Conservation (phyloP, 2,113 vertebrate genomes). For the Aspidoscelis tigris region DNA sequence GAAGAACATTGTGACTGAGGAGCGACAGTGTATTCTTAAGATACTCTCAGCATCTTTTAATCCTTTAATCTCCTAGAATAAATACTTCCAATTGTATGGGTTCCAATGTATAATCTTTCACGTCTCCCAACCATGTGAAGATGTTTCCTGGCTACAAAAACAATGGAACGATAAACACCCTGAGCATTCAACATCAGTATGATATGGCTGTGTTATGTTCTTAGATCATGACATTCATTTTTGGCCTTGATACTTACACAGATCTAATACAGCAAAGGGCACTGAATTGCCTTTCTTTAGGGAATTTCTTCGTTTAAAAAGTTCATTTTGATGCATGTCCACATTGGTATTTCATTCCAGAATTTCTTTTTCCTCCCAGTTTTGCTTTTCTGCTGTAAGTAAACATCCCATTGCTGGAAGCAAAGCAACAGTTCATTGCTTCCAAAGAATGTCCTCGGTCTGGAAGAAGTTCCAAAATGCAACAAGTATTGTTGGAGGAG, state of each 20-base stretch:
- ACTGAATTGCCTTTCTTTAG: background rate
- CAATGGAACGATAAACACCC: background rate
- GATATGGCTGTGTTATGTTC: background rate
- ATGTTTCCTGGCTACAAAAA: background rate
- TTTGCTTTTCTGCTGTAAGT: background rate
- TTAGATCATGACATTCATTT: background rate
- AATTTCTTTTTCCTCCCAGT: background rate
- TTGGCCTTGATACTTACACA: background rate
- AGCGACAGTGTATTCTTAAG: no score
- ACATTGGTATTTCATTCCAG: background rate
- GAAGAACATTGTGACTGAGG: no score
- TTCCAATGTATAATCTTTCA: background rate
- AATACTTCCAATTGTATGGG: background rate
- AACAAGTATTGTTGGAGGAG: conserved; percentile 36
- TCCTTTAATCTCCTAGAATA: background rate
- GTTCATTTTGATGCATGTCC: background rate
- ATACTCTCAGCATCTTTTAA: no score
- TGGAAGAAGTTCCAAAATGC: conserved; percentile 24
- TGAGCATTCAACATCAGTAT: background rate
- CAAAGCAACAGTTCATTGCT: conserved; percentile 16
- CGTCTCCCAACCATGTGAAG: background rate
- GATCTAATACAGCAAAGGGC: background rate
- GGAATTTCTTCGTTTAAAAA: background rate
- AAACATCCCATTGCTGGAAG: conserved; percentile 12
- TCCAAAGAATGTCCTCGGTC: conserved; percentile 14